Conservation (phyloP, 2,888 invertebrate genomes). For the Apamea monoglypha region DNA sequence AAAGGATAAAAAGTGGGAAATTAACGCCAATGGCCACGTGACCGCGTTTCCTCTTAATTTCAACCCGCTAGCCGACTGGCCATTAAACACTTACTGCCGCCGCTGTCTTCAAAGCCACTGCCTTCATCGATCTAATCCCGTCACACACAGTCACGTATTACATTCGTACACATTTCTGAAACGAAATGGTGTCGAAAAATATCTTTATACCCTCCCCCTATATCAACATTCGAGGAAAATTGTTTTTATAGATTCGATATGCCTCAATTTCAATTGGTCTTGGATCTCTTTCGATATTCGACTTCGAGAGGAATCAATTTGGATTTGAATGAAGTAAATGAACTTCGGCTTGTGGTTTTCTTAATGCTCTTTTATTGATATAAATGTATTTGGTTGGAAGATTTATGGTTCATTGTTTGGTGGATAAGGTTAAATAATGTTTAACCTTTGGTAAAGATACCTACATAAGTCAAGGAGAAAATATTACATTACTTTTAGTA, state of each 20-base stretch:
- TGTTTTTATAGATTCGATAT: constrained; percentile 89
- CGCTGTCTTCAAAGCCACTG: constrained; percentile 59
- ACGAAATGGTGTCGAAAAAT: constrained; percentile 83
- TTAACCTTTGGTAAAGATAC: neutral
- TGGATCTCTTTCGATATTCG: constrained; percentile 83
- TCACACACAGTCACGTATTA: constrained; percentile 82
- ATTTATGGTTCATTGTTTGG: constrained; percentile 1
- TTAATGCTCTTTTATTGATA: constrained; percentile 79
- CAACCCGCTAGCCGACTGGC: constrained; percentile 13
- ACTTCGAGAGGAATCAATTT: constrained; percentile 77
- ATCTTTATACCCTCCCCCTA: constrained; percentile 75
- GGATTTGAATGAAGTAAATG: constrained; percentile 78
- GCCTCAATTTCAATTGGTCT: constrained; percentile 87
- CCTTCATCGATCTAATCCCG: constrained; percentile 77
- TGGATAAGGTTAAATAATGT: neutral
- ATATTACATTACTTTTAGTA: neutral
- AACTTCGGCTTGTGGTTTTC: constrained; percentile 71
- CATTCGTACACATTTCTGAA: constrained; percentile 79
- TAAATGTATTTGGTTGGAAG: constrained; percentile 56
- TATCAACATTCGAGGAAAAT: constrained; percentile 85
- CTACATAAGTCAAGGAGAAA: neutral
- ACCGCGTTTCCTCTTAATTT: neutral
- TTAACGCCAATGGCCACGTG: neutral
- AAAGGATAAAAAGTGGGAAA: no score
- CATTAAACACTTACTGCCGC: constrained; percentile 15